Evolutionary conservation across 2,888 invertebrate species (phyloP).

Genomic region (Microchrysa polita): DNA sequence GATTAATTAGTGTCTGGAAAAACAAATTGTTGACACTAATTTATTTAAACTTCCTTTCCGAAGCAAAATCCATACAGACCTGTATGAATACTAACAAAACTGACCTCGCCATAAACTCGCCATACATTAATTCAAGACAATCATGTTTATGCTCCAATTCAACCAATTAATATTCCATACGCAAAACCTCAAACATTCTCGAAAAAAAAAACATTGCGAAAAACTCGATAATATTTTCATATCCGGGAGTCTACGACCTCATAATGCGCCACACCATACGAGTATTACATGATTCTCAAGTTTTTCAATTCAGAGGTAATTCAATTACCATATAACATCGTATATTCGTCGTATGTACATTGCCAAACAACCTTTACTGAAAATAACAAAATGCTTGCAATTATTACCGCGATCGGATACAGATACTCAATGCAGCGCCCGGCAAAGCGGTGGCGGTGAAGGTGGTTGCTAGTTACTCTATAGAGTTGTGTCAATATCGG

Average conservation of each 20-base stretch:
- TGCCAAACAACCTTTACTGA: slow-evolving; percentile 11
- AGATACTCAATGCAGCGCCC: neutral
- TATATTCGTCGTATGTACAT: too few species aligned
- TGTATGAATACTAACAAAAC: too few species aligned
- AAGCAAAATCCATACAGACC: too few species aligned
- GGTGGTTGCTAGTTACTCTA: neutral
- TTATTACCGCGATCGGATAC: neutral
- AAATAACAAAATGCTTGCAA: neutral
- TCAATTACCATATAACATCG: slow-evolving; percentile 15
- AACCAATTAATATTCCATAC: too few species aligned
- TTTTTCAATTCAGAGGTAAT: neutral
- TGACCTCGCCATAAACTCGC: too few species aligned
- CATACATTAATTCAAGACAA: too few species aligned
- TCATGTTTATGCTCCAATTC: too few species aligned
- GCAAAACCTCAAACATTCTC: too few species aligned
- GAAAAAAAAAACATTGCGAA: too few species aligned
- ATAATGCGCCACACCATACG: neutral
- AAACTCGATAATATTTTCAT: neutral
- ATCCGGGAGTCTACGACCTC: slow-evolving; percentile 24
- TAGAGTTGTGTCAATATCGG: neutral
- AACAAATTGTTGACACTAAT: too few species aligned
- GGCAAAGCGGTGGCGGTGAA: neutral
- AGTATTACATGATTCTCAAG: neutral
- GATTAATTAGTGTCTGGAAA: too few species aligned
- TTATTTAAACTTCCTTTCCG: too few species aligned